Base-by-base conservation (phyloP, 2,888 invertebrate species). In the Eupithecia subfuscata region DNA sequence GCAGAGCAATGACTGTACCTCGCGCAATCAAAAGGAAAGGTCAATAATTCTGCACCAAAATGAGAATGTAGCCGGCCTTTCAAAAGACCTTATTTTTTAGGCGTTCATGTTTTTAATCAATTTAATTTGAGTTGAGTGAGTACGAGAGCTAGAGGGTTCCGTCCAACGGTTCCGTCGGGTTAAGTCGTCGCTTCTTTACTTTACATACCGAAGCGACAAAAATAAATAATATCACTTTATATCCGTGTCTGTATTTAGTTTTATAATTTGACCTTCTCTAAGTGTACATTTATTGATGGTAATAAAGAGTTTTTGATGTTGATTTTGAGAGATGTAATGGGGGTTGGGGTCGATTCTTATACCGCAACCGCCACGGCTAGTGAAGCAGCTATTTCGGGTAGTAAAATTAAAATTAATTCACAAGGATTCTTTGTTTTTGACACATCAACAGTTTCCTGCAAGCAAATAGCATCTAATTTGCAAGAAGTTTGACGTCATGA, bases 41-140 rank as follows among this genome's bases (percentile, higher is more conserved):
- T 71, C 43, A 67, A 64, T 76, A 68, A 71, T 76, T 76, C 43
- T 40, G 48, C 25, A 37, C 73, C 76, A 73, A 73, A 73, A 45
- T 34, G 64, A 73, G 76, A 76, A 76, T 76, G 76, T 71, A 64
- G 73, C 37, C 63, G 76, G 40, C 76, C 73, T 73, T 73, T 67
- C 3, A 37, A 18, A 68, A 73, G 76, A 64, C 43, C 68, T 68
- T 43, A 43, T 45, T 43, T 40, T 37, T 60, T 30, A 45, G 30
- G 40, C 25, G 12, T 56, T 70, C 63, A 25, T 63, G 40, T 64
- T 70, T 70, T 56, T 52, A 63, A 64, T 34, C 12, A 1, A 67
- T 16, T 16, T 48, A 12, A 37, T 22, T 67, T 40, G 64, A 64
- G 34, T 64, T 0, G 34, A 34, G 25, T 60, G 25, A 60, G 25